Percentiles rank a stretch among this genome's conserved stretches.
Conservation (phyloP, 2,888 invertebrate species). For the Thereva unica region DNA sequence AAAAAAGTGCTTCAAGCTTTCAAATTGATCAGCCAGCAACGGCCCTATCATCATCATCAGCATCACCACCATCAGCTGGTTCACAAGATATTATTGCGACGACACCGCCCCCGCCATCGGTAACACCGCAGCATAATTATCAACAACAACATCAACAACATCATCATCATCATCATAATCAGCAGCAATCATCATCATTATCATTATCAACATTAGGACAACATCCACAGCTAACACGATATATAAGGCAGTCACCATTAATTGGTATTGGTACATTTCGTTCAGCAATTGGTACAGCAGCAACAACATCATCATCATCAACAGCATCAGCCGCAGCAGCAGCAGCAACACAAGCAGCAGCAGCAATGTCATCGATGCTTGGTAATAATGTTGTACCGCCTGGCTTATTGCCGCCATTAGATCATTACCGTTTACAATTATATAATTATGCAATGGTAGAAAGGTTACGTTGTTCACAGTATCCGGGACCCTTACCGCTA, state of each 20-base stretch:
- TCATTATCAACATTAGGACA: conserved; percentile 1
- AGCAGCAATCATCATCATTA: background rate
- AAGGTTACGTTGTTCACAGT: conserved; percentile 67
- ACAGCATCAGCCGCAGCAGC: background rate
- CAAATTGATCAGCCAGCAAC: too few species aligned
- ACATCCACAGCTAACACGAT: background rate
- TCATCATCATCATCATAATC: background rate
- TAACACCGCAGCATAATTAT: too few species aligned
- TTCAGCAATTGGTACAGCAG: background rate
- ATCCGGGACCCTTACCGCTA: conserved; percentile 30
- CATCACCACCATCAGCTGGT: too few species aligned
- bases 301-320: conserved; percentile 17
- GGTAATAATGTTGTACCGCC: conserved; percentile 37
- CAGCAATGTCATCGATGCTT: conserved; percentile 39
- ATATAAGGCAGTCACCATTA: background rate
- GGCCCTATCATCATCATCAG: too few species aligned
- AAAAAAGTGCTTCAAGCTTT: background rate
- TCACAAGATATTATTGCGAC: too few species aligned
- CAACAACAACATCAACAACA: too few species aligned
- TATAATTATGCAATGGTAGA: conserved; percentile 89
- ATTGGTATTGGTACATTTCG: background rate
- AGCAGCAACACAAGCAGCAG: conserved; percentile 1
- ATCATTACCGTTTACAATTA: conserved; percentile 82
- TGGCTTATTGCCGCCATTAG: conserved; percentile 62
- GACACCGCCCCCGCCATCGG: too few species aligned